A percentile compares a stretch with the other conserved stretches of the same genome.
These are phyloP conservation scores for Bryconaethiops microstoma DNA, from an alignment of 2,797 vertebrate species.

Conservation along the genomic window DNA sequence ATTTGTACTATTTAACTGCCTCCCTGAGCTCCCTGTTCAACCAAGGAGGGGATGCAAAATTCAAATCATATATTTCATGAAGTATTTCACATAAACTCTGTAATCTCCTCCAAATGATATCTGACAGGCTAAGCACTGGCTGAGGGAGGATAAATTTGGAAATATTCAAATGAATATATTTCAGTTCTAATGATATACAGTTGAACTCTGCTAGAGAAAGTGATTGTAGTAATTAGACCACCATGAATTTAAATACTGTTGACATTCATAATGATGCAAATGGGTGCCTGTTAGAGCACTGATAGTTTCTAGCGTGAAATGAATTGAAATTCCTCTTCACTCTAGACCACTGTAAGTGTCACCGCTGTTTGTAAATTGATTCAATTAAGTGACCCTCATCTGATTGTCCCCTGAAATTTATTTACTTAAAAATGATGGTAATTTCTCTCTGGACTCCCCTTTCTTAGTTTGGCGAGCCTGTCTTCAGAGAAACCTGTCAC, in stretches of 20 bases:
- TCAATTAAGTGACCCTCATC: constrained; percentile 9
- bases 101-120: constrained; percentile 10
- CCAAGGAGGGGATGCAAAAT: neutral
- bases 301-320: constrained; percentile 31
- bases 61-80: constrained; percentile 17
- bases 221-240: constrained; percentile 37
- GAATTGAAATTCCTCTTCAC: constrained; percentile 39
- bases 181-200: constrained; percentile 40
- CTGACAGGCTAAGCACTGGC: constrained; percentile 33
- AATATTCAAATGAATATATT: constrained; percentile 40
- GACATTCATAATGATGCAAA: constrained; percentile 53
- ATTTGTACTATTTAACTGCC: constrained; percentile 18
- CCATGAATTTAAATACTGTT: constrained; percentile 55
- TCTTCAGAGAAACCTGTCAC: neutral
- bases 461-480: neutral
- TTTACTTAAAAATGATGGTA: neutral
- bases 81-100: constrained; percentile 20
- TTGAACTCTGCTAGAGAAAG: constrained; percentile 29
- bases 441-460: neutral
- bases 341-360: neutral
- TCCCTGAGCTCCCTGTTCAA: constrained; percentile 22
- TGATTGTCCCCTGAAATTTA: neutral
- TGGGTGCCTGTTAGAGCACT: constrained; percentile 39
- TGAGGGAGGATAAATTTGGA: constrained; percentile 13
- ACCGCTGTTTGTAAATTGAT: constrained; percentile 9